phyloP scores from a whole-genome alignment of 1,140 invertebrate genomes.

The Phymastichus coffea region DNA sequence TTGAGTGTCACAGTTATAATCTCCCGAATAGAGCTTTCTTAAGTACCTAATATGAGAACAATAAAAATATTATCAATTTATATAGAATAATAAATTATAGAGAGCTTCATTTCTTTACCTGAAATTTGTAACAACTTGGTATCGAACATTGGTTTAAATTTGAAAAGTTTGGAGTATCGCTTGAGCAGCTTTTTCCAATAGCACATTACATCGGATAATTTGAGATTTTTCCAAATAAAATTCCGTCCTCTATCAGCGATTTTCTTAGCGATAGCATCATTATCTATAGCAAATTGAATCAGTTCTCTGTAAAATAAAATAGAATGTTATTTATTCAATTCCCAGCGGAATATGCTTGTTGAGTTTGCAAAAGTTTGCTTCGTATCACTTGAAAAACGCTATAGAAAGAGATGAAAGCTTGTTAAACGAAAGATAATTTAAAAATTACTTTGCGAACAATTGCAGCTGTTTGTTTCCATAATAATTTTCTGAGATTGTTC shows the following conservation, averaged over 20 bases:
- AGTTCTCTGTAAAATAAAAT: constrained; percentile 58
- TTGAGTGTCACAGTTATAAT: too few species aligned
- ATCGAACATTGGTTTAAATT: constrained; percentile 66
- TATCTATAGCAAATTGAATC: constrained; percentile 74
- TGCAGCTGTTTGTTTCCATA: too few species aligned
- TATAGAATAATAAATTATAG: too few species aligned
- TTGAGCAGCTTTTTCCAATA: constrained; percentile 86
- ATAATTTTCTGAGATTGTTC: too few species aligned
- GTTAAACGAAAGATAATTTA: neutral
- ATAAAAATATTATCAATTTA: too few species aligned
- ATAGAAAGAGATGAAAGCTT: neutral
- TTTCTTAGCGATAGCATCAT: constrained; percentile 73
- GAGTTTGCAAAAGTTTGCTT: too few species aligned
- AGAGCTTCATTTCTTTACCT: too few species aligned
- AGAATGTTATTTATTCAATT: constrained; percentile 19
- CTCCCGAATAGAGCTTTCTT: too few species aligned
- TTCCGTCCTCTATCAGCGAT: constrained; percentile 82
- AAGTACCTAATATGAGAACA: too few species aligned
- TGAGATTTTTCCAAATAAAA: constrained; percentile 83
- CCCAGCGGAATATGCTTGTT: neutral
- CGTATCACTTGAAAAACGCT: constrained; percentile 7
- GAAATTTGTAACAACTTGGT: constrained; percentile 57
- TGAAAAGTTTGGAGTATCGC: constrained; percentile 76
- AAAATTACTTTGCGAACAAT: constrained; percentile 9
- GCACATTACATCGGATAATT: constrained; percentile 78